Evolutionary conservation across 2,113 vertebrate genomes (phyloP).

Genomic region (Thunnus maccoyii): DNA sequence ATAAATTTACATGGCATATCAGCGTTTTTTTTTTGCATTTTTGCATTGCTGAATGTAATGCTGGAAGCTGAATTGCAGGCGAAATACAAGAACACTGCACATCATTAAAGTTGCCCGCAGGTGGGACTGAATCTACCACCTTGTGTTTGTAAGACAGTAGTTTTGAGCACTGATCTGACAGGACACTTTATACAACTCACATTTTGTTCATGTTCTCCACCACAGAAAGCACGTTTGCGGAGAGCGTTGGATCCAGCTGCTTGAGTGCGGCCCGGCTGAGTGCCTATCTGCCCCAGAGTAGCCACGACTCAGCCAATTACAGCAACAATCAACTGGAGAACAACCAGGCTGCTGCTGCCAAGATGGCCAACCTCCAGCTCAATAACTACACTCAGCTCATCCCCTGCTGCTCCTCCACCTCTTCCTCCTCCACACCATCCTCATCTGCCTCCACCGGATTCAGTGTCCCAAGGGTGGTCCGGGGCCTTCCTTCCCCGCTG

Average conservation of each 20-base stretch:
- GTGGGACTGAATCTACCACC: no score
- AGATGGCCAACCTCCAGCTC: slow-evolving; percentile 93
- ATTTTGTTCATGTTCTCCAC: slow-evolving; percentile 50
- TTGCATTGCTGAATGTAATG: no score
- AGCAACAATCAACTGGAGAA: slow-evolving; percentile 98
- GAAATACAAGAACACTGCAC: no score
- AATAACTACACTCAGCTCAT: slow-evolving; percentile 88
- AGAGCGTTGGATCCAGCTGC: slow-evolving; percentile 92
- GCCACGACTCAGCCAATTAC: slow-evolving; percentile 97
- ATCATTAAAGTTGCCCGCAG: no score
- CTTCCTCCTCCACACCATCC: slow-evolving; percentile 67
- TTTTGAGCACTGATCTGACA: no score
- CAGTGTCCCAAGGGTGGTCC: slow-evolving; percentile 53
- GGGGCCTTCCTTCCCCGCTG: slow-evolving; percentile 84
- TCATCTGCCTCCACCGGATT: slow-evolving; percentile 78
- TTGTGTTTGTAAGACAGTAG: no score
- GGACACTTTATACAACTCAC: background rate
- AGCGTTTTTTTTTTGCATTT: no score
- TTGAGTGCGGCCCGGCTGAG: slow-evolving; percentile 92
- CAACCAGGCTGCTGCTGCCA: slow-evolving; percentile 94
- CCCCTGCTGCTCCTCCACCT: slow-evolving; percentile 88
- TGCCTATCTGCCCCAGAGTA: slow-evolving; percentile 94
- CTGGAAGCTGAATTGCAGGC: no score
- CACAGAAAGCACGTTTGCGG: slow-evolving; percentile 95
- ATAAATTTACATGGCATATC: background rate